Percentiles rank a stretch among this genome's conserved stretches.
phyloP scores from a whole-genome alignment of 2,888 invertebrate genomes.

The Norana najaformis region DNA sequence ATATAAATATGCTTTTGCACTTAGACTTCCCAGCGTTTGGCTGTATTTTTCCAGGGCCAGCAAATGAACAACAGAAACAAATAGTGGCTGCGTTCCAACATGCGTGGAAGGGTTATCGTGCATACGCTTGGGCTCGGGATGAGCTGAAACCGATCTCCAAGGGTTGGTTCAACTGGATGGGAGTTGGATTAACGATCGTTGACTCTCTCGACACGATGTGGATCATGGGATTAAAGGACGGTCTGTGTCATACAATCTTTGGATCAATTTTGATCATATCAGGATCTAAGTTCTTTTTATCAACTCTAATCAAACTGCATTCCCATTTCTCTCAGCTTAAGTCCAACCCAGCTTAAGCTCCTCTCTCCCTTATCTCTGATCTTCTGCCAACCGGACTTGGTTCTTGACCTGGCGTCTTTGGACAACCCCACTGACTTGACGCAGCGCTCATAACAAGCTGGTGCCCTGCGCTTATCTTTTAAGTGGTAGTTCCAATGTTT shows the following conservation, averaged over 20 bases:
- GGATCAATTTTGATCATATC: background rate
- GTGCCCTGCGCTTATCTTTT: no score
- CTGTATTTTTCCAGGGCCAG: background rate
- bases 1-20: background rate
- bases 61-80: conserved; percentile 72
- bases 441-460: no score
- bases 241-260: conserved; percentile 64
- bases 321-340: no score
- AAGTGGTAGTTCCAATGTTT: no score
- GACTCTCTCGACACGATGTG: conserved; percentile 93
- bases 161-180: conserved; percentile 88
- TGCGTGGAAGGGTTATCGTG: conserved; percentile 91
- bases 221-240: conserved; percentile 90
- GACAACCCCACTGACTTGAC: no score
- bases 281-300: no score
- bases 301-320: no score
- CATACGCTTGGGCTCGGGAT: conserved; percentile 95
- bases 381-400: no score
- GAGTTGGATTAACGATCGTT: conserved; percentile 88
- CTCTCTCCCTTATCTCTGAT: no score
- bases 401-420: no score
- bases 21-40: background rate
- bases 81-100: conserved; percentile 87
- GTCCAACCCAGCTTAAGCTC: no score
- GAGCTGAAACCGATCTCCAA: conserved; percentile 88